Base-by-base conservation (phyloP, 2,888 invertebrate genomes). In the Ellobium chinense region DNA sequence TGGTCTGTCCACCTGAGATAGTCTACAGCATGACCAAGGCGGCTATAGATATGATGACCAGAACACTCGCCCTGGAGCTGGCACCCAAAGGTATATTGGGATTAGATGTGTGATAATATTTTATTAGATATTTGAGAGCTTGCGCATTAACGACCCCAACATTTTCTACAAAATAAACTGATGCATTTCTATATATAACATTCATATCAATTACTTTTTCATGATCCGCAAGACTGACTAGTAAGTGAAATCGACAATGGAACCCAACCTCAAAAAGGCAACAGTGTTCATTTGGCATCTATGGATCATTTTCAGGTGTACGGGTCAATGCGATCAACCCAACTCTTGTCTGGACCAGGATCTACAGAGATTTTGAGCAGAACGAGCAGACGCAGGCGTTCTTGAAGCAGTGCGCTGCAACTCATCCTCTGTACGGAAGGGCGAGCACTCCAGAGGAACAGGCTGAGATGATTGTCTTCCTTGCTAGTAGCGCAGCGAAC, bases 281-380 rank as follows among this genome's bases (percentile, higher is more conserved):
- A n/a, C n/a, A n/a, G n/a, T n/a, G n/a, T n/a, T n/a, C n/a, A n/a
- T n/a, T n/a, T n/a, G n/a, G n/a, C n/a, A n/a, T n/a, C n/a, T n/a
- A n/a, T n/a, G n/a, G n/a, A n/a, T n/a, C n/a, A n/a, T n/a, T n/a
- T 68, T 9, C 72, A 72, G 78, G 78, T 54, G 60, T 78, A 21
- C 46, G 78, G 4, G 70, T 78, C n/a, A 78, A 78, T n/a, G 70
- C 78, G 7, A 56, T 78, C 56, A 78, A 78, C 63, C 78, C 78
- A 24, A 72, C 78, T 7, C 31, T 78, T 5, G 69, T 69, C 4
- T 27, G n/a, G 37, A 69, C 77, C 0, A 56, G 39, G 2, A 69
- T 78, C 46, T 58, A 39, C 58, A 54, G 76, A 29, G 54, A 14
- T 21, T 31, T 27, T 14, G 46, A 46, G 14, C 14, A 27, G 1